phyloP scores from a whole-genome alignment of 2,888 invertebrate species.

The Aspidiotus rigidus region DNA sequence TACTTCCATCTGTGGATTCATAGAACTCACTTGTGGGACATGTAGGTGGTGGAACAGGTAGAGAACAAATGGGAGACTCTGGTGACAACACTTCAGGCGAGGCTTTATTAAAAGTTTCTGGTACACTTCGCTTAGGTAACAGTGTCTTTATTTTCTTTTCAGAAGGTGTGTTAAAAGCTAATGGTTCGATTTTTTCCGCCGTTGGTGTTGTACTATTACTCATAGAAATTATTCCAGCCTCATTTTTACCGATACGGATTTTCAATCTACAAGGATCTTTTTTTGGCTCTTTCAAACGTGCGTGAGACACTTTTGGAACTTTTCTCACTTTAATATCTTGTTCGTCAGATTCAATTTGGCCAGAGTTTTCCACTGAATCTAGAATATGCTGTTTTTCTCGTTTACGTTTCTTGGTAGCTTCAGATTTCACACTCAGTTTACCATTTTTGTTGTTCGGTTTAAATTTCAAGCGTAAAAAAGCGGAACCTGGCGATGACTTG shows the following conservation, averaged over 20 bases:
- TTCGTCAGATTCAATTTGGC: too few relatives aligned
- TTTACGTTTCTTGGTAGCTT: background rate
- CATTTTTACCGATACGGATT: background rate
- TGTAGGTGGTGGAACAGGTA: background rate
- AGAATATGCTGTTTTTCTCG: background rate
- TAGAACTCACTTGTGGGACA: background rate
- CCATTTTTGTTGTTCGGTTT: conserved; percentile 1
- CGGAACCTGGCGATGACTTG: background rate
- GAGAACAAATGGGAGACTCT: background rate
- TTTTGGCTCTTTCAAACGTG: background rate
- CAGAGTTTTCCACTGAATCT: too few relatives aligned
- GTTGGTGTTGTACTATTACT: background rate
- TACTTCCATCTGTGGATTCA: background rate
- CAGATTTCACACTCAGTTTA: background rate
- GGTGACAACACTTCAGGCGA: background rate
- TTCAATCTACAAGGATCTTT: background rate
- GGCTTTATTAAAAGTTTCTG: background rate
- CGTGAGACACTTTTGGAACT: background rate
- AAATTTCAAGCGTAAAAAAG: background rate
- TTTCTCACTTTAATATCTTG: too few relatives aligned
- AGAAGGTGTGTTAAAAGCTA: background rate
- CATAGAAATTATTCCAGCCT: background rate
- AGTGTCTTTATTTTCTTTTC: conserved; percentile 43
- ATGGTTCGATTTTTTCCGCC: background rate
- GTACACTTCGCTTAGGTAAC: conserved; percentile 40